These are phyloP conservation scores for Chloroceryle amazona DNA, from an alignment of 2,797 vertebrate genomes.

Conservation along the genomic window DNA sequence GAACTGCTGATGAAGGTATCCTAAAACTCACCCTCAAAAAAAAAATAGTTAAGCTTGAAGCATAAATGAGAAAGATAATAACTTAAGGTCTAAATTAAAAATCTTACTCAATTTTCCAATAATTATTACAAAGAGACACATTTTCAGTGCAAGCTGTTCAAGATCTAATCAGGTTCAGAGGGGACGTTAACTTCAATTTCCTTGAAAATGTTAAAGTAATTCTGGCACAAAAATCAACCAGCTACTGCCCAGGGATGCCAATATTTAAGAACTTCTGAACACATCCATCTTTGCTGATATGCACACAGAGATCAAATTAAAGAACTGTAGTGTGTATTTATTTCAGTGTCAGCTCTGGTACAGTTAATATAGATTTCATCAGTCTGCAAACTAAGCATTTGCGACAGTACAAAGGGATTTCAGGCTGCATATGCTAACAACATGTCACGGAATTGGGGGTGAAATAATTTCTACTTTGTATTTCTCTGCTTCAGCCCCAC, in stretches of 20 bases:
- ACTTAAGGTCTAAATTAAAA: neutral
- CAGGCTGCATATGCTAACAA: neutral
- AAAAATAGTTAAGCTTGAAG: neutral
- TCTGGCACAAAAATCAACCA: neutral
- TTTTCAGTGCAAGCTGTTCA: neutral
- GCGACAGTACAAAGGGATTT: slow-evolving; percentile 29
- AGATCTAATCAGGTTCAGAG: neutral
- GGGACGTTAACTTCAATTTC: neutral
- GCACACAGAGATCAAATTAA: neutral
- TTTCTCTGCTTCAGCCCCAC: neutral
- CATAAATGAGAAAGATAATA: neutral
- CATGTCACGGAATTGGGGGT: neutral
- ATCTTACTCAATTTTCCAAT: neutral
- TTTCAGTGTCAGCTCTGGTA: neutral
- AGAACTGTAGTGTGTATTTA: neutral
- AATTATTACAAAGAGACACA: neutral
- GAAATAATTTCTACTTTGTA: neutral
- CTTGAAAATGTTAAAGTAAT: neutral
- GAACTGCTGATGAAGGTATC: neutral
- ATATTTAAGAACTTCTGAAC: neutral
- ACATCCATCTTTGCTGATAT: neutral
- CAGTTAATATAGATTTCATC: neutral
- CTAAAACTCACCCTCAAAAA: neutral
- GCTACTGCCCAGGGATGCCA: neutral
- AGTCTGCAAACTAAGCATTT: neutral